These are phyloP conservation scores for Neocloeon triangulifer DNA, from an alignment of 1,140 invertebrate species.

Conservation along the genomic window DNA sequence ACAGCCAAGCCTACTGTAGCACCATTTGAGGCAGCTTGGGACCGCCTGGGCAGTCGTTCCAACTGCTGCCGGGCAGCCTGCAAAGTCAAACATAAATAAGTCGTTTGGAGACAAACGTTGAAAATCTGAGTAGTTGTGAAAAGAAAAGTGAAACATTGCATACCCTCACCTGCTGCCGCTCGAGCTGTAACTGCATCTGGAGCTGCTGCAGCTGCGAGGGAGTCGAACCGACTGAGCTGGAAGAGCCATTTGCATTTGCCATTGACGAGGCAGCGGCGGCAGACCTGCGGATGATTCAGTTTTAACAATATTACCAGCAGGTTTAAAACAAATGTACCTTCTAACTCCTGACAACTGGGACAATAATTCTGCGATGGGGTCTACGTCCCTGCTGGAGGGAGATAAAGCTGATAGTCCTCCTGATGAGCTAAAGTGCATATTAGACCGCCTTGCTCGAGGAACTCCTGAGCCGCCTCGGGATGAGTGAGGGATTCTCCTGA, in stretches of 20 bases:
- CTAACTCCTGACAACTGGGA: slow-evolving; percentile 79
- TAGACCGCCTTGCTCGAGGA: slow-evolving; percentile 46
- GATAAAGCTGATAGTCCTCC: slow-evolving; percentile 56
- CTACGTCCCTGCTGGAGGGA: slow-evolving; percentile 69
- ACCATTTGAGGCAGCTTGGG: too few species aligned
- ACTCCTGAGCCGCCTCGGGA: slow-evolving; percentile 51
- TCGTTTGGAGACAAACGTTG: neutral
- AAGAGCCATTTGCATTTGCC: slow-evolving; percentile 10
- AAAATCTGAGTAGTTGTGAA: neutral
- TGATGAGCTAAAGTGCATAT: slow-evolving; percentile 77
- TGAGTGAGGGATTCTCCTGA: slow-evolving; percentile 66
- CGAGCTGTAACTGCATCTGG: slow-evolving; percentile 74
- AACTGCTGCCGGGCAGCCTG: slow-evolving; percentile 62
- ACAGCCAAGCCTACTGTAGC: too few species aligned
- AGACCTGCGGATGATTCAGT: too few species aligned
- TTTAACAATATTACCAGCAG: too few species aligned
- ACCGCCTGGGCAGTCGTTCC: slow-evolving; percentile 60
- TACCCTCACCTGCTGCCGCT: slow-evolving; percentile 62
- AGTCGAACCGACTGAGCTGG: slow-evolving; percentile 24
- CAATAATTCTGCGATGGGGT: slow-evolving; percentile 83
- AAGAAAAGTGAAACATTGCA: slow-evolving; percentile 14
- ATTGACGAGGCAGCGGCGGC: slow-evolving; percentile 7
- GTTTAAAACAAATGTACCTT: too few species aligned
- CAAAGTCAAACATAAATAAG: slow-evolving; percentile 11
- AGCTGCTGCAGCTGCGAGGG: slow-evolving; percentile 65